Conservation (phyloP, 2,113 vertebrate species). For the Cygnus atratus region DNA sequence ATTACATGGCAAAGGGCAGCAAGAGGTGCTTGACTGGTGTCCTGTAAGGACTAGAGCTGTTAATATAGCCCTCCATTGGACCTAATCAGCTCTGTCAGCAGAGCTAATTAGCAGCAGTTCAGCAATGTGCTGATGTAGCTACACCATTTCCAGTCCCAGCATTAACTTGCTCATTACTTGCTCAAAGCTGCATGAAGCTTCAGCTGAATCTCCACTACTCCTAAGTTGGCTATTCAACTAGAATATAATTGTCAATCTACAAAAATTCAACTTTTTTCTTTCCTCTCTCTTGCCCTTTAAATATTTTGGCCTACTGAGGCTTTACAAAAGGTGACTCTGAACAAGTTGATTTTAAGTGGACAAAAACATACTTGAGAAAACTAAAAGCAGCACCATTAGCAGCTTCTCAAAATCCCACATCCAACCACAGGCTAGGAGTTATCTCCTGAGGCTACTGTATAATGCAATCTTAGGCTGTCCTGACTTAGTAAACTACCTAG, state of each 20-base stretch:
- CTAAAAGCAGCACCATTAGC: background rate
- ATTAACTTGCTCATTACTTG: background rate
- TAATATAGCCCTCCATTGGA: background rate
- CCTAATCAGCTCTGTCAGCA: background rate
- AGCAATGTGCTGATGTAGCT: rapidly evolving
- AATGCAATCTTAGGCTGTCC: background rate
- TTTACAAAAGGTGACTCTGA: background rate
- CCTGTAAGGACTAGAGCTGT: background rate
- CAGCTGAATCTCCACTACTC: background rate
- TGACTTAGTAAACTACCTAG: background rate
- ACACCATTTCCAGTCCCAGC: background rate
- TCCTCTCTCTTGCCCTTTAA: background rate
- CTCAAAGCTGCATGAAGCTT: background rate
- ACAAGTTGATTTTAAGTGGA: background rate
- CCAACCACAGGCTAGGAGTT: background rate
- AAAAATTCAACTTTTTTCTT: background rate
- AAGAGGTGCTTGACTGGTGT: background rate
- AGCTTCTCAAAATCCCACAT: background rate
- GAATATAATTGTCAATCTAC: background rate
- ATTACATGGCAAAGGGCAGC: background rate
- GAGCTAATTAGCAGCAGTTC: background rate
- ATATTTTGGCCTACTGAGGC: background rate
- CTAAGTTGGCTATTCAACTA: background rate
- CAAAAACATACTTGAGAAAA: background rate
- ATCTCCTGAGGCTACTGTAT: background rate